A percentile compares a stretch with the other conserved stretches of the same genome.
phyloP scores from a whole-genome alignment of 2,113 vertebrate species.

The Hiodon tergisus region DNA sequence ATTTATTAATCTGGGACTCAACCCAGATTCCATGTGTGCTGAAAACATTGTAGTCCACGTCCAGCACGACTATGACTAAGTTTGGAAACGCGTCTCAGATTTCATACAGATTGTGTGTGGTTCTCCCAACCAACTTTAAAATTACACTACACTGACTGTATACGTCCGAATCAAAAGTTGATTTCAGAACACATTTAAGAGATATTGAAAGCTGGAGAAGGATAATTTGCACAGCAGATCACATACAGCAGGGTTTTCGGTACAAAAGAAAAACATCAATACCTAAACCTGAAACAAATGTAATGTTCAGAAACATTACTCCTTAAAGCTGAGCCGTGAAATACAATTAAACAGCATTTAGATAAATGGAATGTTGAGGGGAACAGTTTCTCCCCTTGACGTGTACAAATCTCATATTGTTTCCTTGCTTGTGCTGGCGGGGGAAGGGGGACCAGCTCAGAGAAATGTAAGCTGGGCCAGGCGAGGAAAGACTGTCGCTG shows the following conservation, averaged over 20 bases:
- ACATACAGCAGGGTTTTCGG: too few relatives aligned
- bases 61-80: neutral
- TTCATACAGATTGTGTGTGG: neutral
- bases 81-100: slow-evolving; percentile 1
- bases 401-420: neutral
- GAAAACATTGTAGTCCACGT: neutral
- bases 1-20: neutral
- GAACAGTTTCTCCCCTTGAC: neutral
- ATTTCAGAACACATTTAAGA: neutral
- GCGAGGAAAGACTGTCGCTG: neutral
- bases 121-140: neutral
- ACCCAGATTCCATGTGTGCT: neutral
- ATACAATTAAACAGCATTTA: too few relatives aligned
- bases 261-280: too few relatives aligned
- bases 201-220: too few relatives aligned
- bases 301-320: too few relatives aligned
- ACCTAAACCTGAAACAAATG: too few relatives aligned
- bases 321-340: too few relatives aligned
- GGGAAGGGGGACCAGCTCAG: too few relatives aligned
- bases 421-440: neutral
- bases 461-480: neutral
- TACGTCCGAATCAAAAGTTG: neutral
- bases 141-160: neutral
- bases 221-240: too few relatives aligned
- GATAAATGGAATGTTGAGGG: neutral